Conservation (phyloP, 2,888 invertebrate genomes). For the Drosophila emarginata region DNA sequence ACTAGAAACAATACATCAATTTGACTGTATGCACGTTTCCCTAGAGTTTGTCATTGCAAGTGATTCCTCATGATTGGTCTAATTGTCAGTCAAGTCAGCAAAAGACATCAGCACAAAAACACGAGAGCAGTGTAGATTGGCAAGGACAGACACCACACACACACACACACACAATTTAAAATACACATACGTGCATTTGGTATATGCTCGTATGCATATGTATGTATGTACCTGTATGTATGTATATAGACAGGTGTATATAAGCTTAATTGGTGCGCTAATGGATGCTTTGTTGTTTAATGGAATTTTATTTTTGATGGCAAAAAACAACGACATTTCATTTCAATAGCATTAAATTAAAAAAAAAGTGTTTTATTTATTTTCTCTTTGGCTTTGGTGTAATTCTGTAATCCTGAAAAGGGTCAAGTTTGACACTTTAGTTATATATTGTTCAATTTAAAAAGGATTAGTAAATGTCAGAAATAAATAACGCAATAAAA, state of each 20-base stretch:
- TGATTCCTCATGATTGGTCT: conserved; percentile 63
- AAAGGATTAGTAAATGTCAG: background rate
- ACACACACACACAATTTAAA: conserved; percentile 3
- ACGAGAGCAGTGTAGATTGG: conserved; percentile 7
- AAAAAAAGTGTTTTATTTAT: background rate
- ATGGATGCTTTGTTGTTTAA: conserved; percentile 41
- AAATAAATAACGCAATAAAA: background rate
- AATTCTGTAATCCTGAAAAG: background rate
- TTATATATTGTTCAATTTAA: background rate
- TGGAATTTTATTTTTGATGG: conserved; percentile 31
- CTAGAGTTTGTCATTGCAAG: conserved; percentile 42
- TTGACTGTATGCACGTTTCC: conserved; percentile 51
- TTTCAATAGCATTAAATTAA: background rate
- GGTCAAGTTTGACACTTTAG: background rate
- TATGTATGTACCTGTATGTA: background rate
- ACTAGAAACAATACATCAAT: conserved; percentile 66
- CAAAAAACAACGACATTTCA: background rate
- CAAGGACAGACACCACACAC: conserved; percentile 11
- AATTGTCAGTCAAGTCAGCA: conserved; percentile 65
- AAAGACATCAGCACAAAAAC: conserved; percentile 13
- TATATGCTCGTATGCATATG: background rate
- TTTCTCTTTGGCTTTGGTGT: background rate
- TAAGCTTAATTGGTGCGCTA: conserved; percentile 46
- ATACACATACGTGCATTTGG: background rate
- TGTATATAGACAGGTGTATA: background rate